Conservation (phyloP, 2,888 invertebrate species). For the Tenthredo mesomela region DNA sequence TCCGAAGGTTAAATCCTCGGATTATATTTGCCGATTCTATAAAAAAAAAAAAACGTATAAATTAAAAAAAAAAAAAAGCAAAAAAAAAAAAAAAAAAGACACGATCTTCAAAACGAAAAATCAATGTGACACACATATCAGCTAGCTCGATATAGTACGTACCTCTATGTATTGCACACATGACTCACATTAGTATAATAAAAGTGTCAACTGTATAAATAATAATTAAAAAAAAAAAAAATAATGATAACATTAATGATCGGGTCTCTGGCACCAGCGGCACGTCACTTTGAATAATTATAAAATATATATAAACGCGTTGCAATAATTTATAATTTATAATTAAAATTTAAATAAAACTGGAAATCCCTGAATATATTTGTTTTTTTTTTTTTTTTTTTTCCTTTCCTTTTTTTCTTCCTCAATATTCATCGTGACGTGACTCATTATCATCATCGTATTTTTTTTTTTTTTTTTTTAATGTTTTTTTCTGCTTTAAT, state of each 20-base stretch:
- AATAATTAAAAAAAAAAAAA: too few relatives aligned
- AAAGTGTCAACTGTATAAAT: slow-evolving; percentile 3
- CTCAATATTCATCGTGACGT: background rate
- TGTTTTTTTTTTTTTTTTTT: background rate
- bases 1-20: background rate
- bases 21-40: background rate
- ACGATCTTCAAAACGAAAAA: background rate
- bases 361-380: background rate
- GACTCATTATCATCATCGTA: background rate
- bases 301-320: background rate
- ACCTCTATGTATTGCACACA: background rate
- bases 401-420: background rate
- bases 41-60: background rate
- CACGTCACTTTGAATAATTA: background rate
- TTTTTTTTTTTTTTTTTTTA: too few relatives aligned
- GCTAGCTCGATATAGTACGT: background rate
- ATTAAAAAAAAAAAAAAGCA: background rate
- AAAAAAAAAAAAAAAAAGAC: background rate
- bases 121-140: background rate
- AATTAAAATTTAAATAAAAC: background rate
- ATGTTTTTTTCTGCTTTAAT: too few relatives aligned
- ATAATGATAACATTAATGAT: too few relatives aligned
- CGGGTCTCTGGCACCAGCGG: too few relatives aligned
- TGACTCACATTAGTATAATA: background rate
- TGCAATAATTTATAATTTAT: too few relatives aligned